Evolutionary conservation across 2,797 vertebrate species (phyloP), one percentile per base, ranked within the genome.

Genomic region (Fringilla coelebs): DNA sequence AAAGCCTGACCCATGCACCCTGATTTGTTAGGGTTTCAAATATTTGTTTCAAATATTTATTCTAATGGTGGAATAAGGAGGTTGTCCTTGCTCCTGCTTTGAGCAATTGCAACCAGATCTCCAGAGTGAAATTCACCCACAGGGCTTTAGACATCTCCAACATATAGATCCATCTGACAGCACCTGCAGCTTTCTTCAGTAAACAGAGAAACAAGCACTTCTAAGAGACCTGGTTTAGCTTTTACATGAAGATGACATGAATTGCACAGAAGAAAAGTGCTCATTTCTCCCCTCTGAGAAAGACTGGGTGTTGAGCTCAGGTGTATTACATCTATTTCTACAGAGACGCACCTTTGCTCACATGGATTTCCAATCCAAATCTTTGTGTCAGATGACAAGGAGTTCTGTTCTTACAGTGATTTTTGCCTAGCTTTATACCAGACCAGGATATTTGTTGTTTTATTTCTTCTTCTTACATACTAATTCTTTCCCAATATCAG

Each of bases 101-200:
- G 24, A 84, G 20, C 19, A 49, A 19, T 9, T 65, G 49, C 24
- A 77, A 60, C 26, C 36, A 57, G 20, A 63, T 41, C 28, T 63
- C 31, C 45, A 45, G 19, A 22, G 7, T 41, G 32, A 88, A 96
- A 80, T 52, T 78, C 34, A 75, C 6, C 2, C 34, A 40, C 1
- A 6, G 22, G 11, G n/a, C 31, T 80, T 74, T 3, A 84, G 41
- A n/a, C 3, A 7, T 48, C 34, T 45, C 38, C 48, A 60, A 7
- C 0, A 0, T 1, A 2, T 3, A 78, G 29, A 60, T 48, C 13
- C 12, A 57, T 32, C 29, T 68, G 40, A 62, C 18, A 74, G 38
- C 13, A 77, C 8, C 8, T 0, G 0, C 0, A 1, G 28, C 24
- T 57, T 81, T 21, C 66, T 55, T 76, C 49, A 41, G 40, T 25